Percentiles rank a stretch among this genome's conserved stretches.
Conservation (phyloP, 2,113 vertebrate species). For the Synchiropus splendidus region DNA sequence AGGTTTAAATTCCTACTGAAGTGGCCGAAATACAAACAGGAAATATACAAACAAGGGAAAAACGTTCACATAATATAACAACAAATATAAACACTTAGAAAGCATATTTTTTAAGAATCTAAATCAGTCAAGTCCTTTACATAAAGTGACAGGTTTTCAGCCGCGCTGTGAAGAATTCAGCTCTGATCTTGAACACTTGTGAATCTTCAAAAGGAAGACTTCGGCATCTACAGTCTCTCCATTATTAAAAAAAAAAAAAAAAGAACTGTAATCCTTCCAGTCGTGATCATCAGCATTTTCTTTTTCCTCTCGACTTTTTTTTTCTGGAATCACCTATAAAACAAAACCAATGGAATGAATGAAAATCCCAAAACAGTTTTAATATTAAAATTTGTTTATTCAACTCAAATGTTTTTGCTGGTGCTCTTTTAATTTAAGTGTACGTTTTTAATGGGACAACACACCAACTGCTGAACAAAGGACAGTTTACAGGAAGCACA, state of each 20-base stretch:
- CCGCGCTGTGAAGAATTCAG: conserved; percentile 10
- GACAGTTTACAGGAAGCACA: conserved; percentile 38
- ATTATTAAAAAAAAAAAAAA: conserved; percentile 15
- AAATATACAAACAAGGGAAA: conserved; percentile 1
- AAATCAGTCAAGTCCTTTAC: conserved; percentile 29
- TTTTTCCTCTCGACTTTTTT: conserved; percentile 58
- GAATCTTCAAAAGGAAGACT: not conserved
- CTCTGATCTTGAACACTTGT: too few relatives aligned
- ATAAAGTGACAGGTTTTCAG: conserved; percentile 34
- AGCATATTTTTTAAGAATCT: conserved; percentile 22
- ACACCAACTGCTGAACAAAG: conserved; percentile 14
- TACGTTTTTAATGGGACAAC: conserved; percentile 18
- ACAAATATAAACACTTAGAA: conserved; percentile 47
- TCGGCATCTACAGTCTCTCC: conserved; percentile 12
- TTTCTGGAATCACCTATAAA: conserved; percentile 56
- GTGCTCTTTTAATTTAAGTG: not conserved
- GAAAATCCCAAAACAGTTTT: conserved; percentile 1
- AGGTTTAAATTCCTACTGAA: conserved; percentile 3
- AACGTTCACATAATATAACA: conserved; percentile 38
- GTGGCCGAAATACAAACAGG: too few relatives aligned
- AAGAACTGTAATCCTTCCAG: conserved; percentile 12
- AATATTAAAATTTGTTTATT: conserved; percentile 1
- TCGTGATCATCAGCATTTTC: conserved; percentile 43
- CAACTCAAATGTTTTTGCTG: conserved; percentile 1
- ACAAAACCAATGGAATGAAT: conserved; percentile 34